Evolutionary conservation across 2,888 invertebrate genomes (phyloP), one percentile per base, ranked within the genome.

Genomic region (Alentia gelatinosa): DNA sequence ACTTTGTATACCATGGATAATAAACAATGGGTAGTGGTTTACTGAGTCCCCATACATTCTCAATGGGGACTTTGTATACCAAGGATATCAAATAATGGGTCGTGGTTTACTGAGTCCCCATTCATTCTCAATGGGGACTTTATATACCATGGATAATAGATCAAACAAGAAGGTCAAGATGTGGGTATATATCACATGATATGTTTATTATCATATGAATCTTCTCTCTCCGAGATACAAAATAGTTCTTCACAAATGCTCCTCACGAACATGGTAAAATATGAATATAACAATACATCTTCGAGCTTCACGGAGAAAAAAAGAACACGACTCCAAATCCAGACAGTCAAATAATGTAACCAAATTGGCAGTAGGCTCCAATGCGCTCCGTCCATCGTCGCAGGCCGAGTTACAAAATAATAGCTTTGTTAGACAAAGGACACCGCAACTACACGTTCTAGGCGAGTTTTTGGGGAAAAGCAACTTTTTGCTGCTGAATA

Each of bases 151-250:
- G n/a, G n/a, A n/a, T n/a, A n/a, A n/a, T n/a, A n/a, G n/a, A 56
- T 56, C 56, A 56, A 56, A 30, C n/a, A 68, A 68, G 12, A 68
- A 68, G 3, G 15, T 68, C 68, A 68, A 30, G 33, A 4, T 68
- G n/a, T n/a, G n/a, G 19, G n/a, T 42, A 42, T 79, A 5, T 35
- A 26, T 47, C 86, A 86, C 86, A 86, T 86, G 86, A 86, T 86
- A 86, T 86, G 86, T 86, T 86, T 86, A 86, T 86, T 86, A 86
- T 47, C 42, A 86, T 86, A 86, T 86, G 86, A 42, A 42, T 42
- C 50, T 26, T 47, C 86, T 86, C 86, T 47, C 47, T 47, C 30
- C 35, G 86, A 86, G 40, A 86, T 86, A 86, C 86, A 86, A 86
- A 86, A 86, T 86, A 86, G 47, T 86, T 86, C 26, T 30, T 47